phyloP scores from a whole-genome alignment of 1,140 invertebrate genomes.

The Mylabris phalerata region DNA sequence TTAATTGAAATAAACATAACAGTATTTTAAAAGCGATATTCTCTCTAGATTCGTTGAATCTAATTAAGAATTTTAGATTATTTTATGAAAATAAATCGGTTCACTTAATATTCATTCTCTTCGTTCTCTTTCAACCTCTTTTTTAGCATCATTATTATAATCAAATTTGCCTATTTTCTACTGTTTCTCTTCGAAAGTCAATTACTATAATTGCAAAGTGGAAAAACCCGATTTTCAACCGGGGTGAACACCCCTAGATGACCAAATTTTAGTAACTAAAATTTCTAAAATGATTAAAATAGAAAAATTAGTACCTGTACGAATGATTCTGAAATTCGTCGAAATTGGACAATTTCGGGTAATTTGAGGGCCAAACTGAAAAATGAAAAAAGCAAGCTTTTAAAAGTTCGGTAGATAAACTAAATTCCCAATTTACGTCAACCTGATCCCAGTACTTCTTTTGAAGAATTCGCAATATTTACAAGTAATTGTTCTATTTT shows the following conservation, averaged over 20 bases:
- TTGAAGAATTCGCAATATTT: too few relatives aligned
- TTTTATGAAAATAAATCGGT: conserved; percentile 23
- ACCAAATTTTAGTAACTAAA: too few relatives aligned
- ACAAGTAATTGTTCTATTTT: too few relatives aligned
- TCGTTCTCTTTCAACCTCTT: not conserved
- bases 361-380: too few relatives aligned
- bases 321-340: too few relatives aligned
- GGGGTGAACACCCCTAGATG: not conserved
- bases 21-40: conserved; percentile 21
- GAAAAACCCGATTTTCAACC: not conserved
- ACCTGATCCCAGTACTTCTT: too few relatives aligned
- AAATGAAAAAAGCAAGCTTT: too few relatives aligned
- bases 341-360: too few relatives aligned
- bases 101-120: conserved; percentile 12
- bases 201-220: conserved; percentile 21
- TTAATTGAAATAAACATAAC: conserved; percentile 32
- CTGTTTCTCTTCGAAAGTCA: conserved; percentile 15
- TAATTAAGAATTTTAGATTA: conserved; percentile 27
- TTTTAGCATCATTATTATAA: conserved; percentile 6
- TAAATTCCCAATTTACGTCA: too few relatives aligned
- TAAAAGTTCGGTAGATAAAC: too few relatives aligned
- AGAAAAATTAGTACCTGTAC: too few relatives aligned
- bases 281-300: too few relatives aligned
- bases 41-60: conserved; percentile 3
- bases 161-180: not conserved